Evolutionary conservation across 2,113 vertebrate species (phyloP), one percentile per base, ranked within the genome.

Genomic region (Bubo blakistoni): DNA sequence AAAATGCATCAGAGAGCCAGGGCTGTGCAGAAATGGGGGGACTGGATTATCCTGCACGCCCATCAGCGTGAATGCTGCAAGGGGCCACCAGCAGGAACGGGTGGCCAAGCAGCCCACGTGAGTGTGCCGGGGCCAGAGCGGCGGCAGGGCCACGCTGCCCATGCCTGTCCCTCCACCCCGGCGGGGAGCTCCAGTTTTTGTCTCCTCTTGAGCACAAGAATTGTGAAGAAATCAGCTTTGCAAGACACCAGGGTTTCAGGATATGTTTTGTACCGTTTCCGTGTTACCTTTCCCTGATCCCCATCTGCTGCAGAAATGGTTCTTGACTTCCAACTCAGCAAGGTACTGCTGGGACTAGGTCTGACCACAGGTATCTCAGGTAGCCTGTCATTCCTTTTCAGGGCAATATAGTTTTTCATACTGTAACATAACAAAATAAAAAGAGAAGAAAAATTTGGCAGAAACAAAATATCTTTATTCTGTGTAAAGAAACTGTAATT

Each of bases 391-490:
- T 27, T 36, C 20, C 38, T 81, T 61, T 40, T 32, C 90, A 69
- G 42, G 26, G 59, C 7, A 61, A 29, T 24, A 21, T 2, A 38
- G 47, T 34, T 67, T 61, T 80, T 54, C 76, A 76, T 55, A 69
- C 51, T 52, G 30, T 49, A 84, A 52, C 36, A 67, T 55, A 42
- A 69, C 27, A 70, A 30, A 69, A 76, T 51, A n/a, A 76, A 27
- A 40, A 54, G n/a, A 73, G 30, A 79, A 86, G 22, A 49, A 87
- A 67, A 55, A 67, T 22, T 52, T 61, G 22, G 38, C 34, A 66
- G 46, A 59, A 94, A 61, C 7, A 61, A 55, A 71, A 51, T 18
- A 7, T 36, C 66, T 90, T 91, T 91, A 91, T 82, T 94, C 14
- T 30, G 27, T 72, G 21, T 55, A 55, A 82, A 78, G 52, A 54